Evolutionary conservation across 1,140 invertebrate genomes (phyloP).

Genomic region (Chionoecetes opilio): DNA sequence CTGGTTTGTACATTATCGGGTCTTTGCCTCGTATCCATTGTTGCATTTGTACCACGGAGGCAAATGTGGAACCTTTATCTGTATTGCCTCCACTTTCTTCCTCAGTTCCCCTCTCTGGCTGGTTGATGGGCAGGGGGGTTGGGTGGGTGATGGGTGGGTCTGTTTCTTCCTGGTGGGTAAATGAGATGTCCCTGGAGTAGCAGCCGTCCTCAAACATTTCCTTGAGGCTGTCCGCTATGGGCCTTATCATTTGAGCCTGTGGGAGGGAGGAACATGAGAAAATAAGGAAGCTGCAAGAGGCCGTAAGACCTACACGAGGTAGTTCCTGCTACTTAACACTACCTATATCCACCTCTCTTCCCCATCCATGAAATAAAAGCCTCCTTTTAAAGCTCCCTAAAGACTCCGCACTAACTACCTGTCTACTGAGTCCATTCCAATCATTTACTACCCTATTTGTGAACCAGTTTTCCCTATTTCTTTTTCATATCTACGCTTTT

Average conservation of each 20-base stretch:
- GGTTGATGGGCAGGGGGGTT: background rate
- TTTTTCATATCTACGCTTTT: too few relatives aligned
- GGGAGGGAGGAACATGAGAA: background rate
- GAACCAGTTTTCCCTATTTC: too few relatives aligned
- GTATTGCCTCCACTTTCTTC: background rate
- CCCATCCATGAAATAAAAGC: too few relatives aligned
- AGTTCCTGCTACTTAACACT: too few relatives aligned
- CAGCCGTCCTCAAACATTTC: slow-evolving; percentile 63
- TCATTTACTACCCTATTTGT: too few relatives aligned
- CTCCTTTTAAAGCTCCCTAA: too few relatives aligned
- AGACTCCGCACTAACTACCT: too few relatives aligned
- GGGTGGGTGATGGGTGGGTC: background rate
- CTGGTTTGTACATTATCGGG: slow-evolving; percentile 39
- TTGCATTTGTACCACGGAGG: background rate
- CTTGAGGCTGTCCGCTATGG: slow-evolving; percentile 33
- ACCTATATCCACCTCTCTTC: too few relatives aligned
- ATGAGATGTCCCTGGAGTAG: background rate
- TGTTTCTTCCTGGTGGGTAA: background rate
- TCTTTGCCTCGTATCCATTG: background rate
- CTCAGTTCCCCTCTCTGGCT: background rate
- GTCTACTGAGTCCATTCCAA: too few relatives aligned
- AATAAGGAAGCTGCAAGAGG: too few relatives aligned
- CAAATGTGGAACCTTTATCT: background rate
- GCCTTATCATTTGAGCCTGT: background rate
- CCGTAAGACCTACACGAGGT: too few relatives aligned